Conservation (phyloP, 2,113 vertebrate genomes). For the Aegypius monachus region DNA sequence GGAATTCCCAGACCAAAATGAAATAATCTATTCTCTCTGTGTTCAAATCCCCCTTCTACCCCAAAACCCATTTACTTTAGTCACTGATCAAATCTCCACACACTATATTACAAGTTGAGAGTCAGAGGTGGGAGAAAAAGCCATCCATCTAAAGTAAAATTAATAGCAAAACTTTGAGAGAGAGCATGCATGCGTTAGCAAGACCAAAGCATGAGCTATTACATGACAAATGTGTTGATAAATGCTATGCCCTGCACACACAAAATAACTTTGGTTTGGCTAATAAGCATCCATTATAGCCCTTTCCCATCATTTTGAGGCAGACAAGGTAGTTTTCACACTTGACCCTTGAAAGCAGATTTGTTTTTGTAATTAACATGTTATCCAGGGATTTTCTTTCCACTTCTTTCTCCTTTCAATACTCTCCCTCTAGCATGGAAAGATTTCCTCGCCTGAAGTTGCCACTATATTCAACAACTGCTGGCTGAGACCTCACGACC, state of each 20-base stretch:
- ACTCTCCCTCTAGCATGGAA: neutral
- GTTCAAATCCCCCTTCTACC: neutral
- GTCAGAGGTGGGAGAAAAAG: conserved; percentile 30
- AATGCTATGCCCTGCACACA: conserved; percentile 27
- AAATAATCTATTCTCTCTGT: conserved; percentile 18
- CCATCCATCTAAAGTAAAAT: conserved; percentile 43
- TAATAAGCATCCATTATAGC: conserved; percentile 26
- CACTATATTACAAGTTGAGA: neutral
- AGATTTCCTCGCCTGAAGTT: conserved; percentile 46
- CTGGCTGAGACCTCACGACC: neutral
- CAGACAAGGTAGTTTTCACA: conserved; percentile 17
- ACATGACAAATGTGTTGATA: neutral
- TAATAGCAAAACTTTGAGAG: conserved; percentile 38
- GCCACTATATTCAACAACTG: conserved; percentile 34
- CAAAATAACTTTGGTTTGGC: conserved; percentile 11
- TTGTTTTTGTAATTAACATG: conserved; percentile 43
- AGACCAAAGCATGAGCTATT: neutral
- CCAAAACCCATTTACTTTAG: neutral
- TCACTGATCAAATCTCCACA: neutral
- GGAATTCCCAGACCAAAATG: conserved; percentile 31
- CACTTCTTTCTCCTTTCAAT: neutral
- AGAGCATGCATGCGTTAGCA: neutral
- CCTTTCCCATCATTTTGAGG: neutral
- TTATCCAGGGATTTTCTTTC: conserved; percentile 27
- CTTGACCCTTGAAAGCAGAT: conserved; percentile 31